Conservation (phyloP, 2,888 invertebrate species). For the Erpobdella octoculata region DNA sequence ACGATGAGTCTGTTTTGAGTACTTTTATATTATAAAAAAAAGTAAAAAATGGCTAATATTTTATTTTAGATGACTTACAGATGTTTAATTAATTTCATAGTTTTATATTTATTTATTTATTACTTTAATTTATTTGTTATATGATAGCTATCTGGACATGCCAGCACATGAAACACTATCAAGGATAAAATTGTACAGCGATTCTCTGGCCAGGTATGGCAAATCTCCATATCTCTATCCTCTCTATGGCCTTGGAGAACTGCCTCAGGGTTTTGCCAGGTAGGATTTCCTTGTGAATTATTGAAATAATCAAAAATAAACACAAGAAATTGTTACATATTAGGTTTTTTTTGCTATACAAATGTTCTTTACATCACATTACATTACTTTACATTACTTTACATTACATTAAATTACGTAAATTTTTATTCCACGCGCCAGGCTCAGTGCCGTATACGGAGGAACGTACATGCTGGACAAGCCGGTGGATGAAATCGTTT, state of each 20-base stretch:
- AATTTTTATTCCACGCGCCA: background rate
- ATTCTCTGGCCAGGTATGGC: constrained; percentile 86
- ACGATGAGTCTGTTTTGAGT: constrained; percentile 57
- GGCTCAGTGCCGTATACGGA: constrained; percentile 91
- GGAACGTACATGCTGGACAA: constrained; percentile 99
- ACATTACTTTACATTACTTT: no score
- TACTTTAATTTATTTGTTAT: background rate
- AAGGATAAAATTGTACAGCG: constrained; percentile 83
- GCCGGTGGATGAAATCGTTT: constrained; percentile 89
- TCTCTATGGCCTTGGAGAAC: constrained; percentile 94
- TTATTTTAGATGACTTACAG: no score
- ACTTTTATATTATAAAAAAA: no score
- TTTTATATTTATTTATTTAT: no score
- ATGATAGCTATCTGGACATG: constrained; percentile 65
- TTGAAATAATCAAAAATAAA: background rate
- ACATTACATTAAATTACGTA: no score
- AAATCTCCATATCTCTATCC: constrained; percentile 98
- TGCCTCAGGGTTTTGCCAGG: constrained; percentile 79
- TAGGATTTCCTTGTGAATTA: constrained; percentile 35
- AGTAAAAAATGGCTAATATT: no score
- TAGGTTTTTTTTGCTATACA: background rate
- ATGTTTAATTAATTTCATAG: no score
- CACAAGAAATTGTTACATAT: background rate
- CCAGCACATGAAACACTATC: constrained; percentile 79
- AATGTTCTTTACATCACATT: no score